Conservation (phyloP, 2,113 vertebrate species). For the Poicephalus gulielmi region DNA sequence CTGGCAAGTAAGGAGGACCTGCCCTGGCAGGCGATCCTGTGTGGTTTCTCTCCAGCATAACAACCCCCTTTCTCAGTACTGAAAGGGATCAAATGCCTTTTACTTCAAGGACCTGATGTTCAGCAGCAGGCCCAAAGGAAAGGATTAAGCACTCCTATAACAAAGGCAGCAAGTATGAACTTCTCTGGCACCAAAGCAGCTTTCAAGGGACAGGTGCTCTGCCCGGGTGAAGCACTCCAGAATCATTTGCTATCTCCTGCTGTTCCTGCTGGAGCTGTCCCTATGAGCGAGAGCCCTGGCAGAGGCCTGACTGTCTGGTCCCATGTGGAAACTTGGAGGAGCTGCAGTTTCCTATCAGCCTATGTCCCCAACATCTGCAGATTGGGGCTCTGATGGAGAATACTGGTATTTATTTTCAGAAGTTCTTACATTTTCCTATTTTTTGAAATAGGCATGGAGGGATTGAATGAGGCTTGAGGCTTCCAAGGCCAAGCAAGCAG, state of each 20-base stretch:
- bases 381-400: not conserved
- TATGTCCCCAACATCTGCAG: not conserved
- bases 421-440: not conserved
- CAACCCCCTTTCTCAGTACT: not conserved
- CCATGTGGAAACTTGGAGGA: not conserved
- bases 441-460: not conserved
- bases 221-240: fast-evolving
- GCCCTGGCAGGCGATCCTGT: not conserved
- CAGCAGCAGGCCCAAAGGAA: not conserved
- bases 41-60: not conserved
- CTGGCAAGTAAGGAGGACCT: not conserved
- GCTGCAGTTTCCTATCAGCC: not conserved
- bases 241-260: not conserved
- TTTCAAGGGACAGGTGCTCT: not conserved
- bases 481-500: not conserved
- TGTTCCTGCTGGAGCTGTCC: not conserved
- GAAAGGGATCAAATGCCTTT: not conserved
- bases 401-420: fast-evolving
- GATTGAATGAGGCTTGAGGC: not conserved
- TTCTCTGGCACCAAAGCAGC: not conserved
- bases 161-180: not conserved
- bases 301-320: not conserved
- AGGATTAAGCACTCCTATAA: not conserved
- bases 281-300: fast-evolving
- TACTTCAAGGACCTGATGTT: not conserved